phyloP scores from a whole-genome alignment of 2,113 vertebrate genomes.

The Eupsittula cactorum region DNA sequence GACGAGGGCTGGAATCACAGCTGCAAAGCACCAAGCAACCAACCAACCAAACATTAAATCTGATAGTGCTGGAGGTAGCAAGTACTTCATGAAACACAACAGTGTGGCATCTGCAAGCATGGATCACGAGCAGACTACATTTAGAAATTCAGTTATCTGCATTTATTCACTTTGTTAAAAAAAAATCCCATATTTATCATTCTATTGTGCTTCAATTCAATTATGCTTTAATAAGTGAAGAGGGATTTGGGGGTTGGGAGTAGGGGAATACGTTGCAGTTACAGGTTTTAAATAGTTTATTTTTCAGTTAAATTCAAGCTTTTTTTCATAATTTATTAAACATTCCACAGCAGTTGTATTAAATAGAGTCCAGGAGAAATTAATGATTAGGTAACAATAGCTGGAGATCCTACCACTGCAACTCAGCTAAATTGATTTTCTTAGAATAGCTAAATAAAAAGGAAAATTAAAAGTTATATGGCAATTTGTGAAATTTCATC shows the following conservation, averaged over 20 bases:
- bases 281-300: slow-evolving; percentile 45
- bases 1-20: background rate
- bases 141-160: background rate
- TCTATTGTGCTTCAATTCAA: slow-evolving; percentile 13
- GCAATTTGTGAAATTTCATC: background rate
- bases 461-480: background rate
- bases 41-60: background rate
- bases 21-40: background rate
- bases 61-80: background rate
- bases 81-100: background rate
- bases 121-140: background rate
- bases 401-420: background rate
- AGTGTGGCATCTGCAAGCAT: background rate
- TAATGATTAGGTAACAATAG: slow-evolving; percentile 20
- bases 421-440: slow-evolving; percentile 29
- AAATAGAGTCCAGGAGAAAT: slow-evolving; percentile 30
- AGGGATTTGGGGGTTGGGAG: background rate
- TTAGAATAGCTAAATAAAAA: slow-evolving; percentile 13
- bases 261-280: background rate
- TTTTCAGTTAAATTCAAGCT: slow-evolving; percentile 15
- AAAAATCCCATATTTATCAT: background rate
- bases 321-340: slow-evolving; percentile 60
- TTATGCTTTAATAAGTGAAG: background rate
- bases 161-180: background rate
- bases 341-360: background rate